These are phyloP conservation scores for Arizona elegans DNA, from an alignment of 2,113 vertebrate genomes.

Conservation along the genomic window DNA sequence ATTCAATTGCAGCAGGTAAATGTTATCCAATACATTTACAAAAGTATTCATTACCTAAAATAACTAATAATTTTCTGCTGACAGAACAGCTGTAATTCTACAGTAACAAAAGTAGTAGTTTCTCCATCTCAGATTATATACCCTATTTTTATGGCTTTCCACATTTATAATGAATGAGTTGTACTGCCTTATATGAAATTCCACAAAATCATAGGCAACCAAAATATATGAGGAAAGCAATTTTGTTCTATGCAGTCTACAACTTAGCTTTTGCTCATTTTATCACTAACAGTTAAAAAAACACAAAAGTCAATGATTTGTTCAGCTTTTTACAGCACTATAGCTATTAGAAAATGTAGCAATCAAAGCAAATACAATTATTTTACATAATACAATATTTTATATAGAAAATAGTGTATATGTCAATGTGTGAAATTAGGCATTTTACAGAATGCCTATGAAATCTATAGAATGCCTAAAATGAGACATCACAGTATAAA, in stretches of 20 bases:
- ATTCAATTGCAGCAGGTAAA: not conserved
- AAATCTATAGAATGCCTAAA: not conserved
- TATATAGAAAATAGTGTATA: not conserved
- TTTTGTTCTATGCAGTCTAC: not conserved
- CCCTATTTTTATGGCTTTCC: not conserved
- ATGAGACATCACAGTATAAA: not conserved
- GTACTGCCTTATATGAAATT: not conserved
- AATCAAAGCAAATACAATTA: not conserved
- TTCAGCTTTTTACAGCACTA: not conserved
- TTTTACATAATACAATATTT: not conserved
- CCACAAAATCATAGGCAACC: not conserved
- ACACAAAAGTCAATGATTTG: not conserved
- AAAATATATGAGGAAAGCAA: not conserved
- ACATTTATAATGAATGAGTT: not conserved
- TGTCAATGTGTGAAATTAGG: not conserved
- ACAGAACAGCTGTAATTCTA: not conserved
- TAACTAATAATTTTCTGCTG: not conserved
- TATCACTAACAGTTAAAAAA: not conserved
- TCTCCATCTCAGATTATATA: not conserved
- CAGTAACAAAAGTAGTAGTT: not conserved
- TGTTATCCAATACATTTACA: not conserved
- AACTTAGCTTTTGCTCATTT: not conserved
- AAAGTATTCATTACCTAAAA: not conserved
- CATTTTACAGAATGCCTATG: not conserved
- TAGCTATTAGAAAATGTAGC: not conserved